A percentile compares a stretch with the other conserved stretches of the same genome.
Evolutionary conservation across 2,113 vertebrate genomes (phyloP).

Genomic region (Toxostoma redivivum): DNA sequence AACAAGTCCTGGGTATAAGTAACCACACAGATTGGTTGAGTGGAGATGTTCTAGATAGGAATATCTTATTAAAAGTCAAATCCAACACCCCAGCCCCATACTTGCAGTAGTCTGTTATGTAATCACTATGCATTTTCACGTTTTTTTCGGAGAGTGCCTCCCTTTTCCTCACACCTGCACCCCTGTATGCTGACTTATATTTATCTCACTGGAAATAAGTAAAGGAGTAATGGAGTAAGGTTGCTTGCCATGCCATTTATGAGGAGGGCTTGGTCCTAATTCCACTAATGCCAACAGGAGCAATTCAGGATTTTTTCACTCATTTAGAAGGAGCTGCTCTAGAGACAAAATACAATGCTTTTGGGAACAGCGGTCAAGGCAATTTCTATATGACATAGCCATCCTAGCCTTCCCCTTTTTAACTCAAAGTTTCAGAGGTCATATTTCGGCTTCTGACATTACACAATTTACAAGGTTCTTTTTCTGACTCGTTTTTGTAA

Average conservation of each 20-base stretch:
- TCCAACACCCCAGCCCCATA: accelerated
- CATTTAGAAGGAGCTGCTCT: neutral
- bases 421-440: neutral
- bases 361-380: neutral
- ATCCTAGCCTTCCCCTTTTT: neutral
- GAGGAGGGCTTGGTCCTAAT: neutral
- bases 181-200: neutral
- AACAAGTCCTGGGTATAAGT: neutral
- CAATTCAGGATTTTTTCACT: neutral
- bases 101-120: neutral
- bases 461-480: accelerated
- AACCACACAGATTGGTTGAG: neutral
- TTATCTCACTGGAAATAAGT: neutral
- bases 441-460: neutral
- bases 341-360: neutral
- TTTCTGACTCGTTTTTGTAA: neutral
- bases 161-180: neutral
- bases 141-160: neutral
- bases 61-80: neutral
- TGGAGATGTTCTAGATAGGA: neutral
- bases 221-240: neutral
- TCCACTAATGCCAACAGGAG: neutral
- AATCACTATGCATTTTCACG: neutral
- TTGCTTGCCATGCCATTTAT: neutral
- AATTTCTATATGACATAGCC: neutral